Evolutionary conservation across 2,888 invertebrate species (phyloP), one percentile per base, ranked within the genome.

Genomic region (Lymantria monacha): DNA sequence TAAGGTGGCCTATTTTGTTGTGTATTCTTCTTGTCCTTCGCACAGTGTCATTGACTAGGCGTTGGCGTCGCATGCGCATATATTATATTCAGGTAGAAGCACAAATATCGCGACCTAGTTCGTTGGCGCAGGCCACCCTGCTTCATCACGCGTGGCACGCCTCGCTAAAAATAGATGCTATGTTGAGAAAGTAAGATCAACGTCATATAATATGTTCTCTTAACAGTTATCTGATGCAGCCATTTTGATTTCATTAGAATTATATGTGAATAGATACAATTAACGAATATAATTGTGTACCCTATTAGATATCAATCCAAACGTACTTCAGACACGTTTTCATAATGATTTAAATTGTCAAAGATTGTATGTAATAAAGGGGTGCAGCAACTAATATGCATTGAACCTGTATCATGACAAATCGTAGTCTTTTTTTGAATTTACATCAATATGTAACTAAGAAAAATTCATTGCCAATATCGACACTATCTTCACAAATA

Each of bases 101-200:
- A 72, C 77, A 80, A 79, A 82, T 81, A 79, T 79, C 78, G 78
- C 84, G 87, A 88, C 88, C 88, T 83, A 89, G 80, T 87, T 87
- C 61, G 73, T 71, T 72, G 69, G 74, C 61, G 57, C 70, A 76
- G 63, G 61, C 58, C 76, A 73, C 72, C 74, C 69, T 75, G 74
- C 72, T 81, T 66, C 76, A 72, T 70, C 72, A 69, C 70, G 69
- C 74, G 72, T 71, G 67, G 70, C 74, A 79, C 79, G 78, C 74
- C 75, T 74, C 22, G 22, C 83, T 85, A 83, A 78, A 83, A 80
- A 84, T 85, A 85, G 72, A 72, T 66, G 64, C 75, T 71, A 78
- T 79, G 76, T 80, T 83, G 80, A 79, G 84, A 83, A 84, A 85
- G 80, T 75, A 75, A 59, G 57, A 64, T 58, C 53, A 66, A 64